Evolutionary conservation across 2,888 invertebrate genomes (phyloP), one percentile per base, ranked within the genome.

Genomic region (Piscicola geometra): DNA sequence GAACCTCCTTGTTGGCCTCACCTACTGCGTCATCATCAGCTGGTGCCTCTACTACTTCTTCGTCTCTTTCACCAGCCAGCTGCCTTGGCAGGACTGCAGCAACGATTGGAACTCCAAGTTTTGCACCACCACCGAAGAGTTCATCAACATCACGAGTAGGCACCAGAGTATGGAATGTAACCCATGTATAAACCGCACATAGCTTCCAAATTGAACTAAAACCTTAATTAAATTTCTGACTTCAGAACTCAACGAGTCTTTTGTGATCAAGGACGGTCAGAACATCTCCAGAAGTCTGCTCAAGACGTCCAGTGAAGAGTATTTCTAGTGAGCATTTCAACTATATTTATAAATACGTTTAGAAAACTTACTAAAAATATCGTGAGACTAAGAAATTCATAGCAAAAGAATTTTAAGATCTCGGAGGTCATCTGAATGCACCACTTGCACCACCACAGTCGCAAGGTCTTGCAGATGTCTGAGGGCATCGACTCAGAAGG

Each of bases 21-120:
- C 85, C 78, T 86, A 86, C 79, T 85, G 85, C 79, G 84, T 86
- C 28, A 81, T 86, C 76, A 84, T 86, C 36, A 80, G 83, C 9
- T 84, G 84, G 79, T 82, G 82, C n/a, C 72, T 86, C 33, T 85
- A 83, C 76, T 86, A 83, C 79, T 80, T 85, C 66, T 82, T 83
- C 75, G 80, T 83, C 15, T 85, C 85, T 0, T 83, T 85, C 80
- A 82, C 82, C 5, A 77, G 79, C 18, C 79, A 78, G 36, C 79
- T 86, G 50, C 86, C 85, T 0, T 86, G 86, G 86, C 79, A 81
- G 1, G 78, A 77, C 21, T 86, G 86, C 77, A 80, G 80, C 75
- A 84, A 79, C 47, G 28, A 33, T 35, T 79, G 79, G 79, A 79
- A 79, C 68, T 78, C 79, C 3, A n/a, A 21, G 9, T 30, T 64